These are phyloP conservation scores for Plectropomus leopardus DNA, from an alignment of 2,113 vertebrate genomes.

Conservation along the genomic window DNA sequence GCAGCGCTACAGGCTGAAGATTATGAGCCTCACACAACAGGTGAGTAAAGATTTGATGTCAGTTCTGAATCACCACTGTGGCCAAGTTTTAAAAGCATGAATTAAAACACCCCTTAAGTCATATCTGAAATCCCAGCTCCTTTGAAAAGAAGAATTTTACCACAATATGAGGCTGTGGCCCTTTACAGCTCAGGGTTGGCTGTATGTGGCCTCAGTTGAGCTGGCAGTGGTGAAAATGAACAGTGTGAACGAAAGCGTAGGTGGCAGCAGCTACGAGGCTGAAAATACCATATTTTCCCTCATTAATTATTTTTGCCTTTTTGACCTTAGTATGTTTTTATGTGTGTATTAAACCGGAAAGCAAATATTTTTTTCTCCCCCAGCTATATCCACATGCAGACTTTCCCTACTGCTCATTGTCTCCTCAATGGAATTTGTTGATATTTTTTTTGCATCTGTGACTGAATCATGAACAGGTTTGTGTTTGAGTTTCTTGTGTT, in stretches of 20 bases:
- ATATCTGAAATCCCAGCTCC: not conserved
- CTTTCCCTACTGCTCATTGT: not conserved
- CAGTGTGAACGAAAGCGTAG: slow-evolving; percentile 8
- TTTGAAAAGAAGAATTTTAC: slow-evolving; percentile 5
- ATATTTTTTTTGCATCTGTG: not conserved
- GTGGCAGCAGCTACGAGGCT: not conserved
- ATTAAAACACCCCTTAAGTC: not conserved
- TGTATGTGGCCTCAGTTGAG: not conserved
- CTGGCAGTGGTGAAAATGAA: not conserved
- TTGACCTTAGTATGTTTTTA: not conserved
- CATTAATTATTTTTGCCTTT: not conserved
- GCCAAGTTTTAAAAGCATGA: slow-evolving; percentile 16
- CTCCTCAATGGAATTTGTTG: not conserved
- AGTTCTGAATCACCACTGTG: not conserved
- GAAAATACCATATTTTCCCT: not conserved
- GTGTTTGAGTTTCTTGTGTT: not conserved
- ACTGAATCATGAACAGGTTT: not conserved
- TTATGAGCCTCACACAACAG: slow-evolving; percentile 91
- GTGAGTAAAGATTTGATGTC: slow-evolving; percentile 73
- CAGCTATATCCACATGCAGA: not conserved
- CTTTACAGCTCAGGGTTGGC: not conserved
- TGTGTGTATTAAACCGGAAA: not conserved
- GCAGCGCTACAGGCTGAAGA: slow-evolving; percentile 93
- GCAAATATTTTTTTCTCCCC: not conserved
- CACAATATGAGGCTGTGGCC: not conserved